Conservation (phyloP, 2,888 invertebrate species). For the Aelia acuminata region DNA sequence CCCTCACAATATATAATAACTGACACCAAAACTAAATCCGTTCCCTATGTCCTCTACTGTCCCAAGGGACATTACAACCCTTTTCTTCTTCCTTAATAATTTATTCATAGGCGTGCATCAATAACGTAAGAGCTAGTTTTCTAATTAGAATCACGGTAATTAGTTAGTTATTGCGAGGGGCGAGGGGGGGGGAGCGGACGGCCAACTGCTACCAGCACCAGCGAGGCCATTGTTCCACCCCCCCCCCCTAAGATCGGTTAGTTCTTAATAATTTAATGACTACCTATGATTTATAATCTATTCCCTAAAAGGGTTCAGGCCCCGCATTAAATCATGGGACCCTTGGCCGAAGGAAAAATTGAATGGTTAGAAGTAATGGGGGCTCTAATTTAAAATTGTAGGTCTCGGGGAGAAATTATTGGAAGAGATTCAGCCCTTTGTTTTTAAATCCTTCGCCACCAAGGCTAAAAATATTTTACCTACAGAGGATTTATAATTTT, state of each 20-base stretch:
- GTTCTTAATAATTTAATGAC: constrained; percentile 31
- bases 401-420: neutral
- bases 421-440: neutral
- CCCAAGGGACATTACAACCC: neutral
- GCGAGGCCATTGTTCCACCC: neutral
- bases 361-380: constrained; percentile 24
- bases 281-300: constrained; percentile 17
- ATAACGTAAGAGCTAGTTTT: neutral
- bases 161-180: neutral
- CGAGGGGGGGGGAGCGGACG: neutral
- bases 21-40: constrained; percentile 27
- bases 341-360: neutral
- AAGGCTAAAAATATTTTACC: neutral
- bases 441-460: neutral
- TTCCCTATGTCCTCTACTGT: neutral
- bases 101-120: neutral
- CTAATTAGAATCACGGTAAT: neutral
- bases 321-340: neutral
- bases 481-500: neutral
- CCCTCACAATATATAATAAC: constrained; percentile 9
- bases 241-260: neutral
- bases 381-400: constrained; percentile 1
- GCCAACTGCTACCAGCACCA: neutral
- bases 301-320: constrained; percentile 5
- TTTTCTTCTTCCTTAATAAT: constrained; percentile 22